Evolutionary conservation across 2,113 vertebrate species (phyloP).

Genomic region (Scopus umbretta): DNA sequence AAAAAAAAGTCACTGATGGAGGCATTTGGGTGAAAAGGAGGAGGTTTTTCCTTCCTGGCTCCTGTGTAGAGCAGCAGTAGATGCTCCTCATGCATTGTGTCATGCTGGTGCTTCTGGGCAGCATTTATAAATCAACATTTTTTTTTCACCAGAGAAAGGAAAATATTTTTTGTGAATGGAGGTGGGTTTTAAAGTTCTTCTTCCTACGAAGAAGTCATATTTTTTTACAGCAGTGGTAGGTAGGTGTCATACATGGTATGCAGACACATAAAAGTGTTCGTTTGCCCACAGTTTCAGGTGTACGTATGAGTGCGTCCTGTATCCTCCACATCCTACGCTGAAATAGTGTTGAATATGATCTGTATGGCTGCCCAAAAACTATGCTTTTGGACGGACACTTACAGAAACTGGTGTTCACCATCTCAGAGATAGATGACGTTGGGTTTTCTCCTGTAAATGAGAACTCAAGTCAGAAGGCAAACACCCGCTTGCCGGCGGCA

Average conservation of each 20-base stretch:
- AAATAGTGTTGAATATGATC: not conserved
- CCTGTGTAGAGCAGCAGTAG: not conserved
- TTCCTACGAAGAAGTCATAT: not conserved
- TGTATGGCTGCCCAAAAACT: not conserved
- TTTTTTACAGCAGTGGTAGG: too few relatives aligned
- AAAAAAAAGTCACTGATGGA: not conserved
- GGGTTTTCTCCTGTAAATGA: not conserved
- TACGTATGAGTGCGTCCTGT: rapidly evolving
- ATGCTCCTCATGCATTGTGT: not conserved
- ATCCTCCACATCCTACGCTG: not conserved
- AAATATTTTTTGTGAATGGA: not conserved
- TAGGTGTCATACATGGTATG: rapidly evolving
- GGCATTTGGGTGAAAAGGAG: not conserved
- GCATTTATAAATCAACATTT: not conserved
- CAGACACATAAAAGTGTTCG: rapidly evolving
- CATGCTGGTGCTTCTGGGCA: not conserved
- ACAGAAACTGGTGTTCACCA: not conserved
- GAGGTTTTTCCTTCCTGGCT: not conserved
- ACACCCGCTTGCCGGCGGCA: not conserved
- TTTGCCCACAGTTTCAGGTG: not conserved
- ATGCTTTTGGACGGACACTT: not conserved
- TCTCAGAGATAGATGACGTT: not conserved
- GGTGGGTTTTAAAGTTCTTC: not conserved
- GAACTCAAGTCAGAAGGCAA: not conserved
- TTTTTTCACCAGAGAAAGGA: not conserved